A percentile compares a stretch with the other conserved stretches of the same genome.
Conservation (phyloP, 2,113 vertebrate genomes). For the Todiramphus chloris region DNA sequence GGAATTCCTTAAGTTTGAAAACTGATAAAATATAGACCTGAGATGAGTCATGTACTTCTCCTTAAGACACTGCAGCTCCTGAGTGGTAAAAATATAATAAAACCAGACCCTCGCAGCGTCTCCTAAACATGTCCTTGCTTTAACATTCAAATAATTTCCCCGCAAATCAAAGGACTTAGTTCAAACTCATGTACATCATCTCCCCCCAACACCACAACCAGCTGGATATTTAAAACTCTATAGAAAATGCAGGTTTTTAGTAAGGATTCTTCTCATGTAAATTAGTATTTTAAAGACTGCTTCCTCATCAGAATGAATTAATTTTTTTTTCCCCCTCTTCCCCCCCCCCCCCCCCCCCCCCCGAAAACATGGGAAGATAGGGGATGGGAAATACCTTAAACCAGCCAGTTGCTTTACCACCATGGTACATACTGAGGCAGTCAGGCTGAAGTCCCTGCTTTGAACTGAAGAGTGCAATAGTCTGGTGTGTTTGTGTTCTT, state of each 20-base stretch:
- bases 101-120: background rate
- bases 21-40: background rate
- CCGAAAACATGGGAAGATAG: background rate
- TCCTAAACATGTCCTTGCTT: background rate
- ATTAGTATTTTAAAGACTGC: fast-evolving
- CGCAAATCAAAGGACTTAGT: background rate
- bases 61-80: background rate
- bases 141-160: background rate
- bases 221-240: background rate
- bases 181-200: background rate
- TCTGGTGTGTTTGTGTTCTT: background rate
- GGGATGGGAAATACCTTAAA: fast-evolving
- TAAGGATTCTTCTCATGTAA: background rate
- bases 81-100: background rate
- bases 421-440: fast-evolving
- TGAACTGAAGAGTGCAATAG: fast-evolving
- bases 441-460: background rate
- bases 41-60: background rate
- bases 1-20: background rate
- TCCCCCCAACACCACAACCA: fast-evolving
- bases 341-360: background rate
- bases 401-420: background rate
- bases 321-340: too few species aligned
- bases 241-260: background rate
- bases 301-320: background rate